A percentile compares a stretch with the other conserved stretches of the same genome.
Conservation (phyloP, 2,888 invertebrate genomes). For the Muschampia plurimacula region DNA sequence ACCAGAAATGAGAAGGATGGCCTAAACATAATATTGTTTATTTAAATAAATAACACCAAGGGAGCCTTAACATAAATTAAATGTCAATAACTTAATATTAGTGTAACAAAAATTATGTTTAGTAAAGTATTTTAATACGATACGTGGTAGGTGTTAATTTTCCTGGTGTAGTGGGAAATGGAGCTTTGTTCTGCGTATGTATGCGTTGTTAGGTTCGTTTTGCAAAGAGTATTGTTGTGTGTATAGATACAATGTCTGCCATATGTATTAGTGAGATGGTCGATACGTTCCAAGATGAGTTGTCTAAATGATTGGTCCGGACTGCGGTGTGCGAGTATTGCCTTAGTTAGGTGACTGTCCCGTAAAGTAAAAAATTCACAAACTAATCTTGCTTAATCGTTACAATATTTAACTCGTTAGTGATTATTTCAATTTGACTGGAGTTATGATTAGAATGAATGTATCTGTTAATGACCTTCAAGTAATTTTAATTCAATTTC, state of each 20-base stretch:
- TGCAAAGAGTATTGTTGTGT: slow-evolving; percentile 45
- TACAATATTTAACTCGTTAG: slow-evolving; percentile 81
- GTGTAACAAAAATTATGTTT: slow-evolving; percentile 27
- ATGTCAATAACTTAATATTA: slow-evolving; percentile 29
- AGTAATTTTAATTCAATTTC: slow-evolving; percentile 72
- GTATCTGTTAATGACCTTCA: slow-evolving; percentile 63
- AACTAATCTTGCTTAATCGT: slow-evolving; percentile 84
- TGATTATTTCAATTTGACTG: slow-evolving; percentile 79
- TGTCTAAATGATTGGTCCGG: slow-evolving; percentile 14
- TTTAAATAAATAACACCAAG: slow-evolving; percentile 27
- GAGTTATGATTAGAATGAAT: slow-evolving; percentile 68
- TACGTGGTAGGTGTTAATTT: background rate
- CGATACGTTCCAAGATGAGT: slow-evolving; percentile 67
- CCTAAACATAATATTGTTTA: slow-evolving; percentile 28
- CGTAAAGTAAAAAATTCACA: slow-evolving; percentile 80
- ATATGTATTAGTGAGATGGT: slow-evolving; percentile 82
- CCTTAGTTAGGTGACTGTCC: slow-evolving; percentile 42
- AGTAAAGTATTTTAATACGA: slow-evolving; percentile 24
- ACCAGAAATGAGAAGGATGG: slow-evolving; percentile 7
- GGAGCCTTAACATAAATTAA: slow-evolving; percentile 29
- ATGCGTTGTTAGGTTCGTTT: slow-evolving; percentile 41
- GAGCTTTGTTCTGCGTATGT: slow-evolving; percentile 35
- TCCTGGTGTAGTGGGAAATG: slow-evolving; percentile 16
- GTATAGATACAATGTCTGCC: slow-evolving; percentile 73
- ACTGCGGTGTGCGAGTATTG: slow-evolving; percentile 34